phyloP scores from a whole-genome alignment of 2,797 vertebrate species.

The Ammospiza maritima region DNA sequence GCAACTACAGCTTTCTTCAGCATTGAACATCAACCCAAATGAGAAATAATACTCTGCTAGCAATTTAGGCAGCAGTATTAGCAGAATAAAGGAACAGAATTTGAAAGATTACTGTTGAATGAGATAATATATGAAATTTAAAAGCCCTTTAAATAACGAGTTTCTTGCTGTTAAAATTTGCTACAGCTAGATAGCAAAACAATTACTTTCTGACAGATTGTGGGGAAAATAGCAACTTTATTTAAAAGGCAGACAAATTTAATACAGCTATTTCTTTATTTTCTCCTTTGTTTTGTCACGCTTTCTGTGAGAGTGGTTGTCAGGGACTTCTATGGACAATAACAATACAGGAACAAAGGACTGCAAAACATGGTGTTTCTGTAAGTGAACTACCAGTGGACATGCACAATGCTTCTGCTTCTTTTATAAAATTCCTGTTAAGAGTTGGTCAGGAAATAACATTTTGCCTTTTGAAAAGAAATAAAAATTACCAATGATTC shows the following conservation, averaged over 20 bases:
- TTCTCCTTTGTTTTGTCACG: neutral
- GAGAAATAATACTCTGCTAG: neutral
- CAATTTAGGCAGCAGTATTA: slow-evolving; percentile 30
- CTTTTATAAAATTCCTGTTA: slow-evolving; percentile 27
- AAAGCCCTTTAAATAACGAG: slow-evolving; percentile 65
- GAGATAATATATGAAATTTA: slow-evolving; percentile 67
- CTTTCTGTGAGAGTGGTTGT: slow-evolving; percentile 37
- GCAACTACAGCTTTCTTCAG: neutral
- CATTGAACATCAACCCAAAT: slow-evolving; percentile 1
- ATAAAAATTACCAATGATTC: neutral
- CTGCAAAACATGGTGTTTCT: slow-evolving; percentile 9
- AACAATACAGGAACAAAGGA: slow-evolving; percentile 47
- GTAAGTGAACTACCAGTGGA: slow-evolving; percentile 34
- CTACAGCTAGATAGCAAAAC: slow-evolving; percentile 56
- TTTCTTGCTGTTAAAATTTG: slow-evolving; percentile 65
- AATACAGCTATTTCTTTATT: slow-evolving; percentile 50
- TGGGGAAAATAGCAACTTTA: slow-evolving; percentile 41
- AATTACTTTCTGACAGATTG: slow-evolving; percentile 64
- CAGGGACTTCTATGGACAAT: neutral
- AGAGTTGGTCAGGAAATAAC: slow-evolving; percentile 21
- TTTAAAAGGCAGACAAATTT: slow-evolving; percentile 55
- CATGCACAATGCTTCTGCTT: slow-evolving; percentile 30
- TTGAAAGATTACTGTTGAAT: slow-evolving; percentile 44
- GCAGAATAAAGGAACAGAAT: slow-evolving; percentile 53
- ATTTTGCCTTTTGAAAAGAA: slow-evolving; percentile 29